Conservation (phyloP, 2,113 vertebrate species). For the Lepisosteus oculatus region DNA sequence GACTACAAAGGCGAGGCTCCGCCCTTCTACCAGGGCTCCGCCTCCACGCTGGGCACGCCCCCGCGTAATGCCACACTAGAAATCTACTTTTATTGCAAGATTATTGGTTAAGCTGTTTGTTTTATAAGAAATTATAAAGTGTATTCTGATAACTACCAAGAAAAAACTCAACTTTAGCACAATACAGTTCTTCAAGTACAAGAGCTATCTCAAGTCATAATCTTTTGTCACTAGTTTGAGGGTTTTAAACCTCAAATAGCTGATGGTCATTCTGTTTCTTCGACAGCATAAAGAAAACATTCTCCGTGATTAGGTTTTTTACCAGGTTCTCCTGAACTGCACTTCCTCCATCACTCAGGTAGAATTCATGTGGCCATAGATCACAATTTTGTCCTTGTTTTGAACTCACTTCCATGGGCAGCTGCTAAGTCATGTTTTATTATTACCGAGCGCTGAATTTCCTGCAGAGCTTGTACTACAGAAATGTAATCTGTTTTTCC, state of each 20-base stretch:
- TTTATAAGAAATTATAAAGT: too few species aligned
- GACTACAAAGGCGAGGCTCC: too few species aligned
- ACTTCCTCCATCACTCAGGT: not conserved
- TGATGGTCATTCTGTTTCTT: not conserved
- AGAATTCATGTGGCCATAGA: not conserved
- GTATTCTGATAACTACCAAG: too few species aligned
- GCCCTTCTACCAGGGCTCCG: too few species aligned
- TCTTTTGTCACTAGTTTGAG: not conserved
- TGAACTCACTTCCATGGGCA: constrained; percentile 32
- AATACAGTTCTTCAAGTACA: not conserved
- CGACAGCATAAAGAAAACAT: not conserved
- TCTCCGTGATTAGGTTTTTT: not conserved
- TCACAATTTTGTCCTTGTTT: constrained; percentile 4
- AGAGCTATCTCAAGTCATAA: not conserved
- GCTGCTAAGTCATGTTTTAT: constrained; percentile 35
- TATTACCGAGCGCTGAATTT: constrained; percentile 38
- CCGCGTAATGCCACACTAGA: too few species aligned
- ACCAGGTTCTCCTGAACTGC: not conserved
- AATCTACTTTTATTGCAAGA: too few species aligned
- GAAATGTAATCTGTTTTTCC: constrained; percentile 19
- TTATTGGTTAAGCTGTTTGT: too few species aligned
- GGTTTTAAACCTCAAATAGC: not conserved
- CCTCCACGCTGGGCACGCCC: too few species aligned
- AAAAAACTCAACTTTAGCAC: too few species aligned
- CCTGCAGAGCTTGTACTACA: constrained; percentile 23